Base-by-base conservation (phyloP, 2,888 invertebrate genomes). In the Sphaerophoria taeniata region DNA sequence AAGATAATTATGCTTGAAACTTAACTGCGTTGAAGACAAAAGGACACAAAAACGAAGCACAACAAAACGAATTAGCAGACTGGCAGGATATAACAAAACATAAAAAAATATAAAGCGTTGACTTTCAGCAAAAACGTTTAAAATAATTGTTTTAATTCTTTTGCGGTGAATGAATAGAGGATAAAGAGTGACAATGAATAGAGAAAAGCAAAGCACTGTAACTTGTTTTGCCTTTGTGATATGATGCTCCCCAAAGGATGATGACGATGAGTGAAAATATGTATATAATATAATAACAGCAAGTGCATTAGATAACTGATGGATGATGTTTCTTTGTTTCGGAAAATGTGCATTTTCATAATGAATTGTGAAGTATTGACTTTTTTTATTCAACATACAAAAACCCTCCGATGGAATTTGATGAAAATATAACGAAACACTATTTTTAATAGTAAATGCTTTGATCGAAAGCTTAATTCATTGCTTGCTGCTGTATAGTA, bases 1-100 rank as follows among this genome's bases (percentile, higher is more conserved):
- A n/a, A n/a, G n/a, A n/a, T 78, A 78, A 83, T 78, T 55, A 78
- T 67, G 69, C 78, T 70, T 65, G 16, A 70, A 73, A 73, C 69
- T 60, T 39, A 24, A 70, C 73, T 83, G 73, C 39, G n/a, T 43
- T 60, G 24, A 36, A 60, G 60, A 39, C 36, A 60, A 60, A 60
- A 60, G 60, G 60, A 60, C 39, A 60, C 39, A 60, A 72, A 69
- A 58, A 51, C n/a, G 33, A 76, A 36, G n/a, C n/a, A n/a, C 36
- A 6, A 39, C 65, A 39, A 61, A 56, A 56, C 65, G 61, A 65
- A 75, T 60, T 67, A 72, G 34, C 58, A 58, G 67, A 67, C 72
- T 53, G 67, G 47, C 77, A 67, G 67, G 60, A 65, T 47, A 81
- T 61, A 81, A 60, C 77, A 77, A 60, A 60, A 69, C 81, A 77